Evolutionary conservation across 2,888 invertebrate genomes (phyloP), one percentile per base, ranked within the genome.

Genomic region (Dugesia japonica): DNA sequence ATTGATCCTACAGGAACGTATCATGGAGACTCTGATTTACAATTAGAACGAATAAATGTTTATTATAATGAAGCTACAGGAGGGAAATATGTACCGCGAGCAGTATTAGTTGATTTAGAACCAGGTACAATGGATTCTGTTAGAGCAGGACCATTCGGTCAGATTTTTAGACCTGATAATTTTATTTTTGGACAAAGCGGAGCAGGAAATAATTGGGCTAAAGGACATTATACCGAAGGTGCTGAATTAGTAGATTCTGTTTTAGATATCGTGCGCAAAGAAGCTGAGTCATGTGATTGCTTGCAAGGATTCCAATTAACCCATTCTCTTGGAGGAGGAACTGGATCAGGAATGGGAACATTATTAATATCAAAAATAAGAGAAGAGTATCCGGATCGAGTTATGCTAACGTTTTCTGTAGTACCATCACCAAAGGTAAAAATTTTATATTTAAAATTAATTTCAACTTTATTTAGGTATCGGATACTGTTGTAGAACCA

Each of bases 371-470:
- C 31, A 27, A 23, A 27, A 20, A 27, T 76, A 73, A 20, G 76
- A 13, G 76, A 76, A 31, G 76, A 76, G 15, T 76, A 33, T 74
- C 73, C 74, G 13, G 83, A 83, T 80, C 80, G 83, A 75, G 94
- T 94, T 82, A 94, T 94, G 94, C 92, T 92, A 88, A 94, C 94
- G 84, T 94, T 92, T 87, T 92, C 92, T 79, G 93, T 94, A 79
- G 89, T 94, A 88, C 85, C 92, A 28, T 91, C 90, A 13, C 91
- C 91, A 17, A 91, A 91, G 87, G 85, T 84, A 75, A 7, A 31
- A 7, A 31, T 31, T 31, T 31, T 31, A 7, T 31, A 31, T 7
- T 31, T 4, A 31, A 7, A 31, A 31, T 31, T 7, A 7, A 13
- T 31, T 7, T 31, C n/a, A n/a, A n/a, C n/a, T n/a, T 31, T 31